A percentile compares a stretch with the other conserved stretches of the same genome.
These are phyloP conservation scores for Tapirus indicus DNA, from an alignment of 2,797 vertebrate species.

Conservation along the genomic window DNA sequence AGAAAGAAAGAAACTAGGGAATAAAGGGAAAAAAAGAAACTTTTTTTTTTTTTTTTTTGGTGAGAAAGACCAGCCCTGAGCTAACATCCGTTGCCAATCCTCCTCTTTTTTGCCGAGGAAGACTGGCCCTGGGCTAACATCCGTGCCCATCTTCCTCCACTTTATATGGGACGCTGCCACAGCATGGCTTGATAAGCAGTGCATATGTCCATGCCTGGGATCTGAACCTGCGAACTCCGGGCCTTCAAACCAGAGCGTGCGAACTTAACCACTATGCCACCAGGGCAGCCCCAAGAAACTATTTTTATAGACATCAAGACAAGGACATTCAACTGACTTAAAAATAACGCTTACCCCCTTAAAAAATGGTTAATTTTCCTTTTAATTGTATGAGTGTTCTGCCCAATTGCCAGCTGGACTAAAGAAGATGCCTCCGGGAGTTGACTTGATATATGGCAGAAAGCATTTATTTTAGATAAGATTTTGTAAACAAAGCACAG, in stretches of 20 bases:
- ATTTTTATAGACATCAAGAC: not conserved
- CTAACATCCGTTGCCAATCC: too few relatives aligned
- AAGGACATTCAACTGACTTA: conserved; percentile 1
- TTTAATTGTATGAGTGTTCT: conserved; percentile 44
- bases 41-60: too few relatives aligned
- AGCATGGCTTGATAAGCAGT: too few relatives aligned
- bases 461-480: conserved; percentile 64
- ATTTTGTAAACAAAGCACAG: conserved; percentile 69
- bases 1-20: not conserved
- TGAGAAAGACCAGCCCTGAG: too few relatives aligned
- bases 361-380: conserved; percentile 44
- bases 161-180: too few relatives aligned
- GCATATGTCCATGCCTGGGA: too few relatives aligned
- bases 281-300: not conserved
- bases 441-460: conserved; percentile 38
- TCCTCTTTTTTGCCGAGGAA: too few relatives aligned
- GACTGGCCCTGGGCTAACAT: too few relatives aligned
- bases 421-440: not conserved
- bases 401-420: conserved; percentile 52
- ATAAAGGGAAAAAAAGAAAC: not conserved
- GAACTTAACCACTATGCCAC: too few relatives aligned
- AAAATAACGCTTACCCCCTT: not conserved
- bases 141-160: too few relatives aligned
- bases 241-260: too few relatives aligned
- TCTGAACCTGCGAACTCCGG: too few relatives aligned